Evolutionary conservation across 1,140 invertebrate species (phyloP), one percentile per base, ranked within the genome.

Genomic region (Portunus trituberculatus): DNA sequence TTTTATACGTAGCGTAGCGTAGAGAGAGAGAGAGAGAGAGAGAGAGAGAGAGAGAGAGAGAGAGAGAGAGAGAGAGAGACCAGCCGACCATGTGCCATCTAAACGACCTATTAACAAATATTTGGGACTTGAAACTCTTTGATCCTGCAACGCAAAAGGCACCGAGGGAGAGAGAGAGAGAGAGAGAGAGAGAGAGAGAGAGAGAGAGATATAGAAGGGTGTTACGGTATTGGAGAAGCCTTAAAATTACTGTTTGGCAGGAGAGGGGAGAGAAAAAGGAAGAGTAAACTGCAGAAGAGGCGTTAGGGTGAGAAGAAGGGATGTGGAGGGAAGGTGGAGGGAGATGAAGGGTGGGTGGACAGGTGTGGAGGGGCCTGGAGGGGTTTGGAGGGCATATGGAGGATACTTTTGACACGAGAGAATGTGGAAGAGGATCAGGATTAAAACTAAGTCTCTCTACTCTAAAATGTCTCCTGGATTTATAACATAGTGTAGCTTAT

Each of bases 71-170:
- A 84, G 29, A 84, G 16, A 84, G 83, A 84, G 83, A 29, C 1
- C 10, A 32, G 29, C 4, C 4, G 83, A 46, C 39, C 3, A 31
- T 45, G 3, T 12, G 16, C 31, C 76, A 83, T 92, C 39, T 83
- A 29, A 83, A 83, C 91, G 91, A 39, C n/a, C 46, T 92, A 52
- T 92, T 92, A 48, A 76, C 91, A 83, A 83, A 83, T 92, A 92
- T 92, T 92, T 92, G 82, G 91, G 28, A 28, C 67, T 32, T 76
- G 91, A 76, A 14, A 4, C 8, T 14, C 91, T 92, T 92, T 92
- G 91, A 92, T 92, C 91, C n/a, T 59, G 48, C 25, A 16, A n/a
- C 2, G 28, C 76, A 48, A 91, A 91, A 91, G 90, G 90, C n/a
- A 48, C 90, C 90, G 48, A 59, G 76, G 76, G 92, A 25, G 92